Base-by-base conservation (phyloP, 2,888 invertebrate species). In the Diabrotica balteata region DNA sequence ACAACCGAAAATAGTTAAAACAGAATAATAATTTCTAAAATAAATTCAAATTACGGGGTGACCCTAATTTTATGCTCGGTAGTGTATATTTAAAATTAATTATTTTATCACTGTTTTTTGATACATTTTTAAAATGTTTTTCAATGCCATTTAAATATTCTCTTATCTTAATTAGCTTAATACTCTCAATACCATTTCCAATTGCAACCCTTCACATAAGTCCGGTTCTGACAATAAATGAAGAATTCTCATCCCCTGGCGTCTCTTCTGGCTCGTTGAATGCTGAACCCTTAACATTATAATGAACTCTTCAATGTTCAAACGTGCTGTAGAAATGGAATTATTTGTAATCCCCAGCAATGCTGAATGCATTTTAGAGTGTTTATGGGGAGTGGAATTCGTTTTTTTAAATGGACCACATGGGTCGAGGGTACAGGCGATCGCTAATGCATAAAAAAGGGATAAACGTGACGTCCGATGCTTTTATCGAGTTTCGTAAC, bases 241-340 rank as follows among this genome's bases (percentile, higher is more conserved):
- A 45, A 63, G 53, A 54, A 63, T 55, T 51, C 11, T 47, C 52
- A 63, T 61, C 62, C 54, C 72, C 69, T 66, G 63, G 59, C 65
- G 66, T 68, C 66, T 63, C 65, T 72, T 71, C 70, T 59, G 64
- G 66, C 62, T 67, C 67, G 67, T 45, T 59, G 67, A 44, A 65
- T 61, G 11, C 71, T 61, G 67, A 72, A 70, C 74, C 72, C 73
- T 73, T 72, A 73, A 74, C 74, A 74, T 72, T 72, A 67, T 76
- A 76, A 76, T 75, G 76, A 76, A 75, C 75, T 73, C 76, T 75
- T 73, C 73, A 76, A 49, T 72, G 72, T 60, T 72, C 73, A 74
- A 68, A 68, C 62, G 72, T 68, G 68, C 73, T 73, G 72, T 61
- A 75, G 71, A 76, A 74, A 74, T 72, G 74, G 74, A 72, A 74